Conservation (phyloP, 1,140 invertebrate species). For the Cotesia typhae region DNA sequence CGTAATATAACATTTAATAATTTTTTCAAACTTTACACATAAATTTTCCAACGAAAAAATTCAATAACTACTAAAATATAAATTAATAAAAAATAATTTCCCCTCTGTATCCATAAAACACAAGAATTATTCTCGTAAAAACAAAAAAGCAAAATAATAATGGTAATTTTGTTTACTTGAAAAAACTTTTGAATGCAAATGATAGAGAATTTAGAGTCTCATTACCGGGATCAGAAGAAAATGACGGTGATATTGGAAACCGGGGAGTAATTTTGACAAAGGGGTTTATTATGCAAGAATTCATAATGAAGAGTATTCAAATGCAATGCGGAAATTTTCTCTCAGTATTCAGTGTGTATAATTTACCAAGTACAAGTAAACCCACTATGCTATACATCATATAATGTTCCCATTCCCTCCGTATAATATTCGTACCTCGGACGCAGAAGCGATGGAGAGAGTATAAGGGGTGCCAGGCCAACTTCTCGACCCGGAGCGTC, state of each 20-base stretch:
- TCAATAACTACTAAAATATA: not conserved
- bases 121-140: too few relatives aligned
- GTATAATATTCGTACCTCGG: slow-evolving; percentile 51
- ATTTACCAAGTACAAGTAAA: not conserved
- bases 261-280: slow-evolving; percentile 22
- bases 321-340: slow-evolving; percentile 30
- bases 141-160: too few relatives aligned
- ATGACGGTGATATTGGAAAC: not conserved
- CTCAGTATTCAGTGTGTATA: slow-evolving; percentile 6
- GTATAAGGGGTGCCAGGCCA: slow-evolving; percentile 60
- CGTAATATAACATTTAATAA: too few relatives aligned
- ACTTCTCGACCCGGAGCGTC: slow-evolving; percentile 58
- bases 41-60: not conserved
- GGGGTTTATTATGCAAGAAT: slow-evolving; percentile 19
- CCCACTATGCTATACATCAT: not conserved
- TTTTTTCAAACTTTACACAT: too few relatives aligned
- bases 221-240: too few relatives aligned
- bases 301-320: slow-evolving; percentile 21
- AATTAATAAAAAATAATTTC: too few relatives aligned
- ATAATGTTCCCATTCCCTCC: not conserved
- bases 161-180: too few relatives aligned
- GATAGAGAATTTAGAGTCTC: too few relatives aligned
- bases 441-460: slow-evolving; percentile 53
- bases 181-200: too few relatives aligned
- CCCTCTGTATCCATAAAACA: too few relatives aligned